phyloP scores from a whole-genome alignment of 2,888 invertebrate species.

The Hemicrepidius hirtus region DNA sequence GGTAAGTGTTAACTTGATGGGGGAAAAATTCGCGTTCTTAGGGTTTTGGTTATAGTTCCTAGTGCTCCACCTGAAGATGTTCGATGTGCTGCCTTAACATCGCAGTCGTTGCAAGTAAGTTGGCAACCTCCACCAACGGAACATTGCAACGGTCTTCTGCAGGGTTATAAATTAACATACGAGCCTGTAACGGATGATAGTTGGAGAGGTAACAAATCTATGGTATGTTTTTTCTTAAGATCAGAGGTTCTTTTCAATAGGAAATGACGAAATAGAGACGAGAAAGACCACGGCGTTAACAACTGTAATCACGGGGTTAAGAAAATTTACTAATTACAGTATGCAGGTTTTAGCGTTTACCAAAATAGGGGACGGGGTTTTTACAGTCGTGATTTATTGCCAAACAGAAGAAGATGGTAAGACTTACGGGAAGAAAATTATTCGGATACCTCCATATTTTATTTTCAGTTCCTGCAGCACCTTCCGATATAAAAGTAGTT shows the following conservation, averaged over 20 bases:
- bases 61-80: conserved; percentile 87
- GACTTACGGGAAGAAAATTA: too few species aligned
- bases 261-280: conserved; percentile 75
- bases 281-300: conserved; percentile 82
- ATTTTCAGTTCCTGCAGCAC: conserved; percentile 82
- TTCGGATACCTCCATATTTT: too few species aligned
- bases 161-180: conserved; percentile 83
- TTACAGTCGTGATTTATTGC: conserved; percentile 81
- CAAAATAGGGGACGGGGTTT: conserved; percentile 84
- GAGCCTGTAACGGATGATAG: conserved; percentile 79
- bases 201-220: conserved; percentile 68
- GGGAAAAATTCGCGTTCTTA: conserved; percentile 40
- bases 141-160: conserved; percentile 84
- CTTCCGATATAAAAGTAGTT: conserved; percentile 86
- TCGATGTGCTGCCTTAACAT: conserved; percentile 83
- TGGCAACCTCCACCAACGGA: conserved; percentile 87
- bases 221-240: not conserved
- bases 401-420: conserved; percentile 87
- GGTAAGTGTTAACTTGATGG: conserved; percentile 71
- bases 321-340: conserved; percentile 88
- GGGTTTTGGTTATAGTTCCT: conserved; percentile 76
- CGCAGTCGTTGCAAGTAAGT: conserved; percentile 85
- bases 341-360: conserved; percentile 87
- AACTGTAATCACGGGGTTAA: conserved; percentile 81
- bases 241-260: conserved; percentile 56